Evolutionary conservation across 2,797 vertebrate genomes (phyloP).

Genomic region (Cynodonichthys magdalenae): DNA sequence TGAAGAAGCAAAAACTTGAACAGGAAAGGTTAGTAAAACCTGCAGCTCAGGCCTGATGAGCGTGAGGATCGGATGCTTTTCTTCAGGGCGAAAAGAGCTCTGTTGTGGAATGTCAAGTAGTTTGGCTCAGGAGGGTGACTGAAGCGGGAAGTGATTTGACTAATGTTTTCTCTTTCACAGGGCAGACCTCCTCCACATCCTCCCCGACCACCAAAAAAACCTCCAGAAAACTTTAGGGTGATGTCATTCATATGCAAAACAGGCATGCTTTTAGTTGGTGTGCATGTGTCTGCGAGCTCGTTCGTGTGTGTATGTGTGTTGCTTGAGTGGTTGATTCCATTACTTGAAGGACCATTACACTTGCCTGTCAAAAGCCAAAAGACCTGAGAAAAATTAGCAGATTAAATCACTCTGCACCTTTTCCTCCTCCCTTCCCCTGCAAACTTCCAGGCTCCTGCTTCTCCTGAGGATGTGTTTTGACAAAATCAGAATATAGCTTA

Average conservation of each 20-base stretch:
- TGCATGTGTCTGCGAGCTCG: constrained; percentile 40
- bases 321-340: constrained; percentile 82
- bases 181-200: constrained; percentile 43
- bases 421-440: constrained; percentile 4
- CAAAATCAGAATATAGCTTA: constrained; percentile 44
- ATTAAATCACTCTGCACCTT: constrained; percentile 69
- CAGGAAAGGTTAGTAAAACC: constrained; percentile 36
- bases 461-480: constrained; percentile 42
- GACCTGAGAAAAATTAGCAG: constrained; percentile 78
- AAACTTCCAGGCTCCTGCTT: constrained; percentile 23
- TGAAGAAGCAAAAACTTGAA: constrained; percentile 26
- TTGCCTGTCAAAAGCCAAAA: constrained; percentile 80
- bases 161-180: constrained; percentile 68
- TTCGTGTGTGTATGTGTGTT: constrained; percentile 60
- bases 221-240: constrained; percentile 69
- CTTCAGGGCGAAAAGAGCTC: constrained; percentile 43
- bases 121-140: constrained; percentile 59
- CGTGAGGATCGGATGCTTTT: constrained; percentile 33
- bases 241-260: constrained; percentile 82
- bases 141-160: constrained; percentile 75
- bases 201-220: constrained; percentile 64
- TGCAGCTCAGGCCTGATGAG: constrained; percentile 44
- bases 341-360: constrained; percentile 82
- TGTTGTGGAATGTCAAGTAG: constrained; percentile 74
- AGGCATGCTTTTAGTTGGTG: constrained; percentile 69